Evolutionary conservation across 1,140 invertebrate species (phyloP), one percentile per base, ranked within the genome.

Genomic region (Habropoda laboriosa): DNA sequence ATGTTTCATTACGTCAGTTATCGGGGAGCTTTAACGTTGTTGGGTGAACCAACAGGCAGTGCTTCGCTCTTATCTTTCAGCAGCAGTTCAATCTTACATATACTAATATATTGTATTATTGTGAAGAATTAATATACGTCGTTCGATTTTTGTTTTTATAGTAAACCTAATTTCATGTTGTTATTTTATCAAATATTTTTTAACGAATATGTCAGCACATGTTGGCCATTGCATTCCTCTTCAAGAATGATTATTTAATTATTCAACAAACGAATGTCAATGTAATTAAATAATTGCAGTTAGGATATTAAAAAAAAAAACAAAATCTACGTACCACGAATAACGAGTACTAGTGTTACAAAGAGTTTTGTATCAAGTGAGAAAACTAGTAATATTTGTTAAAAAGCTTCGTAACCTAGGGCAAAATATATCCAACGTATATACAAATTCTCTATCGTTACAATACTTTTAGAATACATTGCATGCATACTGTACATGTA

Each of bases 41-140:
- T 61, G 42, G n/a, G 58, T 71, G 40, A 70, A 51, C 64, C 35
- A 74, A 72, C 64, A 79, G 80, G 82, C 82, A 84, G 80, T 84
- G 82, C 60, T 79, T 82, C 35, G 71, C 53, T 68, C 67, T 63
- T 73, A 81, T 74, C 42, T 51, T 49, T 66, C 42, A 35, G 24
- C 51, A 16, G 2, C 24, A 27, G 73, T 72, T 38, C 27, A 21
- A 80, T 21, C 38, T 58, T 71, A 73, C 3, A 16, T 24, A 45
- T 12, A 10, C n/a, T 30, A 55, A 40, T 42, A 4, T 32, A n/a
- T 38, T 13, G 4, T 40, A 27, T 21, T 18, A 42, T 70, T 7
- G 18, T 53, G n/a, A 24, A 53, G 24, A 35, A 70, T 53, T 16
- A 55, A 38, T 70, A 16, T 40, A 70, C 2, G n/a, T 49, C 60